Evolutionary conservation across 2,113 vertebrate species (phyloP), one percentile per base, ranked within the genome.

Genomic region (Turnix velox): DNA sequence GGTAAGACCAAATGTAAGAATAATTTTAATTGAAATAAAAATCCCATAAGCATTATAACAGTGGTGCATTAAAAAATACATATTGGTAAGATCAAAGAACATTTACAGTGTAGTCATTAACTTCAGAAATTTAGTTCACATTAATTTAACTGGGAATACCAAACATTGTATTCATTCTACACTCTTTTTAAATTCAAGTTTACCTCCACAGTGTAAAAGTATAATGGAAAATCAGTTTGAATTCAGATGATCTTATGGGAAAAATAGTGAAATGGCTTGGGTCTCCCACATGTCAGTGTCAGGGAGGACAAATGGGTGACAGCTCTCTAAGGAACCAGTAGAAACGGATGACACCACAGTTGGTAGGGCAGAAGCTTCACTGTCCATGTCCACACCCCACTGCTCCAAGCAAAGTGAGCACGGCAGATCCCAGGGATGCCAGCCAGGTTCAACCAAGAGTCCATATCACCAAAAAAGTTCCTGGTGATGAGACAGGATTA

Each of bases 1-100:
- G 37, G 93, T 27, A 96, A 86, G 48, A 31, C 51, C 30, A 69
- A 59, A 84, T 66, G 84, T 52, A 90, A 93, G 43, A 48, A 37
- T 43, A 93, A 17, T 66, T 35, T 69, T 28, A 65, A 79, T 54
- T 37, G 33, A 57, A 42, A 58, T 13, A 23, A 55, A 69, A 83
- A 45, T 7, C 54, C 76, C 30, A 95, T 18, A 62, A 10, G 7
- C 25, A 19, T 86, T 46, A 49, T 48, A 30, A 88, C 67, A 63
- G 25, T n/a, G 18, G 57, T 66, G 23, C 22, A 87, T 63, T 48
- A 45, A 23, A 85, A 63, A 45, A 10, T 20, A 31, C 31, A 67
- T 31, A 40, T 12, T 22, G 27, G 3, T 17, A 63, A 63, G 18
- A 37, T 19, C 13, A 68, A 80, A 68, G 28, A 94, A 87, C 48